Base-by-base conservation (phyloP, 1,140 invertebrate genomes). In the Drosophila kikkawai region DNA sequence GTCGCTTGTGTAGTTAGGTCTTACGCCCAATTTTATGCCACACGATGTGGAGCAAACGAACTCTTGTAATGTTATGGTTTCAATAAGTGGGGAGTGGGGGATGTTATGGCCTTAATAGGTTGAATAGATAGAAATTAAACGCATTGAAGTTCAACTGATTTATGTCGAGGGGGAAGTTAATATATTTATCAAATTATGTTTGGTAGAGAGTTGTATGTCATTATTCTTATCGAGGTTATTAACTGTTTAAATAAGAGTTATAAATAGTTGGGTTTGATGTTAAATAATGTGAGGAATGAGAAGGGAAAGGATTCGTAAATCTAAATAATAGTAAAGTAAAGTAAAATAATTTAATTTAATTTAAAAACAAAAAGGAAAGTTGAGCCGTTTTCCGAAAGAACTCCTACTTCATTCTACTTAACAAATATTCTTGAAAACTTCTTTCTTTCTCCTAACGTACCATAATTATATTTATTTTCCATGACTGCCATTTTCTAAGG, bases 51-150 rank as follows among this genome's bases (percentile, higher is more conserved):
- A 61, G 13, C 48, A 64, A 39, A 57, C 26, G 11, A 59, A 59
- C 45, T 32, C 70, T 50, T 73, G 70, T 73, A 51, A 42, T 73
- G 67, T 60, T 51, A 73, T 73, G 70, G 70, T 73, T 36, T 73
- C 37, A 59, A 37, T 42, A 19, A 22, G 11, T 37, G 17, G 19
- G 8, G 37, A 19, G 32, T 32, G 36, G 48, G 60, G 15, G 7
- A 9, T 15, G 19, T 26, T 39, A 26, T 29, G 19, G 32, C 59
- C 17, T 22, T 69, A 69, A 68, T 50, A 32, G 17, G 63, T 53
- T 41, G 42, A 60, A 57, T 42, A 73, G 71, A 73, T 48, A 71
- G 4, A 36, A 55, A 51, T 71, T 48, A 59, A 73, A 73, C 32
- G 51, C 66, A 42, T 59, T 58, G 66, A 59, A 73, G 4, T 26